Base-by-base conservation (phyloP, 2,888 invertebrate genomes). In the Hyppa rectilinea region DNA sequence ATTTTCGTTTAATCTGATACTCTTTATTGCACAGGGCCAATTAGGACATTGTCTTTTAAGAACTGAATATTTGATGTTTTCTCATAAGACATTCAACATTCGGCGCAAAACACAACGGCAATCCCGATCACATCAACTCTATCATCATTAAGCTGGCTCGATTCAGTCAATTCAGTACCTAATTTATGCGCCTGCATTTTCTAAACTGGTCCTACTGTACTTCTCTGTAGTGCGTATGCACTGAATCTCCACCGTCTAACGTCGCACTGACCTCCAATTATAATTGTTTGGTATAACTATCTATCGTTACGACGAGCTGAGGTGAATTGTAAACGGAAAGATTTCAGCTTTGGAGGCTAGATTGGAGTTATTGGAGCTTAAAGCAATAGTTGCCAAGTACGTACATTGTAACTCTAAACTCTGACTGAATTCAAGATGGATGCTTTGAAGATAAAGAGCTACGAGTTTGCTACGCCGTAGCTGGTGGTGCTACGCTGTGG, bases 261-360 rank as follows among this genome's bases (percentile, higher is more conserved):
- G 53, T 82, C 53, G 58, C 71, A 49, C 66, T 82, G 78, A 82
- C 78, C 82, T 78, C 79, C 73, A 78, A 82, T 82, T 79, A 79
- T 82, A 79, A 79, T 72, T 79, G 63, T 61, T 65, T 78, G 49
- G 34, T 64, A 50, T 38, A 72, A 79, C 82, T 61, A 66, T 66
- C 50, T 43, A 67, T 71, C 82, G 79, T 78, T 49, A 71, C 43
- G 26, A 68, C 40, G 34, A 71, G n/a, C 72, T 62, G 79, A 82
- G 58, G 72, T 71, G 61, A 82, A 82, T 78, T 59, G 79, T 82
- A 82, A 65, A 55, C 34, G 52, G 65, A 62, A 65, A 45, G 72
- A 62, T 62, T 49, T 56, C 14, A 52, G 81, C 29, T 68, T 26
- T 12, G 5, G 29, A 60, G 68, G 52, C 62, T 56, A 76, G 47